phyloP scores from a whole-genome alignment of 2,113 vertebrate genomes.

The Typhlomys cinereus region DNA sequence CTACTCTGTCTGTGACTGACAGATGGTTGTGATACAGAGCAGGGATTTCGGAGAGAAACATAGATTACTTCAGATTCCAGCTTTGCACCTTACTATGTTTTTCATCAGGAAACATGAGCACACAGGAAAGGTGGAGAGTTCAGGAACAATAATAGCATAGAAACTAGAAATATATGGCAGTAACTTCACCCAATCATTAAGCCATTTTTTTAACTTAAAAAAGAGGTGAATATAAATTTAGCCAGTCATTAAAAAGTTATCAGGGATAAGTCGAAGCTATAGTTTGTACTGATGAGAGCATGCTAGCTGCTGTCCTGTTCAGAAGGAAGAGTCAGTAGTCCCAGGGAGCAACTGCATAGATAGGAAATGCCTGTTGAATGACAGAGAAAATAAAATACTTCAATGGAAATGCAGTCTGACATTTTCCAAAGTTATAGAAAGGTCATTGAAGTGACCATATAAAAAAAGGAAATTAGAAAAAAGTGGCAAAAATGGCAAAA shows the following conservation, averaged over 20 bases:
- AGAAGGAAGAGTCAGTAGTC: too few relatives aligned
- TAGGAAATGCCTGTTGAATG: too few relatives aligned
- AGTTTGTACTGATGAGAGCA: not conserved
- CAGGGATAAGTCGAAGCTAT: not conserved
- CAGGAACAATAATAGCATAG: not conserved
- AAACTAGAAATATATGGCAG: not conserved
- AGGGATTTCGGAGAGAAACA: not conserved
- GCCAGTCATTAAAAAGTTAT: not conserved
- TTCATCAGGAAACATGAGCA: not conserved
- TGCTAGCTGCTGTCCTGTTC: too few relatives aligned
- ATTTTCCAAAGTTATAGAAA: too few relatives aligned
- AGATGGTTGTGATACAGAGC: not conserved
- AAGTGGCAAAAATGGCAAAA: not conserved
- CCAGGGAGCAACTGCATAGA: too few relatives aligned
- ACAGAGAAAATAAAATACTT: not conserved
- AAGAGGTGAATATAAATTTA: conserved; percentile 5
- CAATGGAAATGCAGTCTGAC: too few relatives aligned
- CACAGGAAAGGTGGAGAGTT: not conserved
- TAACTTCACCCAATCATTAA: not conserved
- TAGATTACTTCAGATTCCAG: not conserved
- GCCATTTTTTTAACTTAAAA: not conserved
- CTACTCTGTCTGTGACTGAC: not conserved
- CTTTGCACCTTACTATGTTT: not conserved
- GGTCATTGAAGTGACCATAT: not conserved
- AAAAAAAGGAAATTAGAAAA: not conserved